These are phyloP conservation scores for Crypturellus undulatus DNA, from an alignment of 2,113 vertebrate genomes.

Conservation along the genomic window DNA sequence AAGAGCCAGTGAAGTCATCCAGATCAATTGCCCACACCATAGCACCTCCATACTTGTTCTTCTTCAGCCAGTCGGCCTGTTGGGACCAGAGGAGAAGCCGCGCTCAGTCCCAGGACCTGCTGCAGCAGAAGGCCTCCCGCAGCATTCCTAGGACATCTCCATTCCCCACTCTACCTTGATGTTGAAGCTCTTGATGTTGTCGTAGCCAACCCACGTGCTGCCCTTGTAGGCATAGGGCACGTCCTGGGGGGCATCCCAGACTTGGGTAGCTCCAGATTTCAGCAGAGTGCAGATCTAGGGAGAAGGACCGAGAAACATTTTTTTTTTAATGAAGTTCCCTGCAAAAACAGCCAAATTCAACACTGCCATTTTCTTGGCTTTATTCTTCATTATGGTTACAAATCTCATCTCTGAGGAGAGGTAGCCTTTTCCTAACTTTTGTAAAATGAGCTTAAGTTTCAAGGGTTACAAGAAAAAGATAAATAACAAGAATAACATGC, in stretches of 20 bases:
- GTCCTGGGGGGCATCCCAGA: conserved; percentile 73
- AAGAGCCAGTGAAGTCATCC: conserved; percentile 84
- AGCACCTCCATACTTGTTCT: conserved; percentile 80
- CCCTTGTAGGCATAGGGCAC: conserved; percentile 82
- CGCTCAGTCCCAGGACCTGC: fast-evolving
- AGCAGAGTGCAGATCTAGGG: conserved; percentile 78
- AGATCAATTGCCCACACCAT: conserved; percentile 81
- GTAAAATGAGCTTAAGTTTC: no score
- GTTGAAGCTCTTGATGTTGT: conserved; percentile 80
- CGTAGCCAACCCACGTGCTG: conserved; percentile 81
- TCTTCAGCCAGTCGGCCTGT: conserved; percentile 81
- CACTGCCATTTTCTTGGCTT: no score
- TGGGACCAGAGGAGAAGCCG: not conserved
- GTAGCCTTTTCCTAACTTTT: no score
- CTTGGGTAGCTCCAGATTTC: conserved; percentile 73
- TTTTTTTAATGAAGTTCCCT: no score
- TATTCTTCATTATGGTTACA: no score
- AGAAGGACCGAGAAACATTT: not conserved
- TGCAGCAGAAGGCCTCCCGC: not conserved
- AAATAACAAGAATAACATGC: no score
- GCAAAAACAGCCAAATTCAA: no score
- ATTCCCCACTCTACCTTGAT: conserved; percentile 74
- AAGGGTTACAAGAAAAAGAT: no score
- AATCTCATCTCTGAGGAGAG: no score
- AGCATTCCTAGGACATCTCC: fast-evolving